These are phyloP conservation scores for Nycteola revayana DNA, from an alignment of 2,888 invertebrate species.

Conservation along the genomic window DNA sequence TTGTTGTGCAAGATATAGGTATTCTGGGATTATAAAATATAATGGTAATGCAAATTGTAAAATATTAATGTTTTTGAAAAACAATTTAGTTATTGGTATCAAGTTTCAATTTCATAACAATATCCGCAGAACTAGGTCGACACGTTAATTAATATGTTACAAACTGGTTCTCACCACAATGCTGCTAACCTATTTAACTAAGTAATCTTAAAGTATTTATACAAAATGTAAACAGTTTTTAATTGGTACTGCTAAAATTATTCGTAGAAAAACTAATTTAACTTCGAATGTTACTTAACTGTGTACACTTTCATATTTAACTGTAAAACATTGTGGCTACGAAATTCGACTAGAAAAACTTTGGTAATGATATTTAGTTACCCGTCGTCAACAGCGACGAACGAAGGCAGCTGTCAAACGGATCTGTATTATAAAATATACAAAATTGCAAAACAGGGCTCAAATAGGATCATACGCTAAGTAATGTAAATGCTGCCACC, in stretches of 20 bases:
- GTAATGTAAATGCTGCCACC: slow-evolving; percentile 30
- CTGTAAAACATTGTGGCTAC: slow-evolving; percentile 14
- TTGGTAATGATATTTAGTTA: slow-evolving; percentile 37
- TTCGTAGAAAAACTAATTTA: slow-evolving; percentile 8
- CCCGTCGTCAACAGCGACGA: slow-evolving; percentile 25
- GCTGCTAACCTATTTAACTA: too few species aligned
- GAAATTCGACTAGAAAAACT: slow-evolving; percentile 31
- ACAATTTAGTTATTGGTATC: too few species aligned
- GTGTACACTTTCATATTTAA: slow-evolving; percentile 5
- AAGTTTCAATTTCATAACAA: too few species aligned
- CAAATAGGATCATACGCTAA: slow-evolving; percentile 31
- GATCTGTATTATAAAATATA: slow-evolving; percentile 39
- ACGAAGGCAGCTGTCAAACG: slow-evolving; percentile 27
- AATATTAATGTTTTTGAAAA: too few species aligned
- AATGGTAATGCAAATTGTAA: too few species aligned
- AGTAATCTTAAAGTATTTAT: too few species aligned
- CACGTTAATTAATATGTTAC: neutral
- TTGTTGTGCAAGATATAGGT: too few species aligned
- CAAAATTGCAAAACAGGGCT: slow-evolving; percentile 51
- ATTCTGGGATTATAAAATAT: too few species aligned
- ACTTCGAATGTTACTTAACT: neutral
- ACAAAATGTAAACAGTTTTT: slow-evolving; percentile 1
- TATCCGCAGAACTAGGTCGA: too few species aligned
- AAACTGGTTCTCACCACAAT: slow-evolving; percentile 1
- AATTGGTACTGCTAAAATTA: slow-evolving; percentile 2